Percentiles rank a stretch among this genome's conserved stretches.
phyloP scores from a whole-genome alignment of 2,888 invertebrate species.

The Gasteruption jaculator region DNA sequence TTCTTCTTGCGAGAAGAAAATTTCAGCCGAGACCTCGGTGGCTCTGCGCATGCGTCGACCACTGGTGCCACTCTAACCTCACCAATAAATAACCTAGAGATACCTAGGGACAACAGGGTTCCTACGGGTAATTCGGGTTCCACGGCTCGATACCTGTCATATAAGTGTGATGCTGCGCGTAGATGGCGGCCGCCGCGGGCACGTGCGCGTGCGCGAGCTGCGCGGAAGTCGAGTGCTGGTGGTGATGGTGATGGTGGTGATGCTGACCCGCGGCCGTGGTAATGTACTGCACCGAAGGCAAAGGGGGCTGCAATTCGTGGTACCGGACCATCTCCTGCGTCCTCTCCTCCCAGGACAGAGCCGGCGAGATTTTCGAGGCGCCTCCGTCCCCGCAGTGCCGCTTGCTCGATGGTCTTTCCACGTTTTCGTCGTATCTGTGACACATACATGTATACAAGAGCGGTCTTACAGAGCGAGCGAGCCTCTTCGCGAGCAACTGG shows the following conservation, averaged over 20 bases:
- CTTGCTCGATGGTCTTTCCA: constrained; percentile 38
- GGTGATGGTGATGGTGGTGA: constrained; percentile 42
- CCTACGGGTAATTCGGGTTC: constrained; percentile 24
- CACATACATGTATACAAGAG: background rate
- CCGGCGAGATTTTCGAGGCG: constrained; percentile 18
- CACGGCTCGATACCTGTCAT: constrained; percentile 42
- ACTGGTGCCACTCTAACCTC: too few relatives aligned
- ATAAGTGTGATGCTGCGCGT: constrained; percentile 51
- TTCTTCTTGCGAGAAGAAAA: too few relatives aligned
- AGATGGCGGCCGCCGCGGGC: constrained; percentile 25
- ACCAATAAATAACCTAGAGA: constrained; percentile 8
- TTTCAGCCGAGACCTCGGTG: too few relatives aligned
- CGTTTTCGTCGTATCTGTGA: constrained; percentile 42
- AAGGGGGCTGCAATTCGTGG: constrained; percentile 48
- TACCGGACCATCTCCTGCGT: constrained; percentile 44
- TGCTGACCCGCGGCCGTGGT: constrained; percentile 44
- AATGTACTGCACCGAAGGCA: constrained; percentile 44
- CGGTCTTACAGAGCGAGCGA: too few relatives aligned
- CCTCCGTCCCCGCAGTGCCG: constrained; percentile 38
- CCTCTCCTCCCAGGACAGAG: constrained; percentile 41
- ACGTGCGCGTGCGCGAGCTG: constrained; percentile 36
- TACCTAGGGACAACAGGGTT: background rate
- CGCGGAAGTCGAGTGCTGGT: too few relatives aligned
- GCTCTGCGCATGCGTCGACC: too few relatives aligned
- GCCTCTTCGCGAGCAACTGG: too few relatives aligned